Evolutionary conservation across 2,888 invertebrate genomes (phyloP).

Genomic region (Eledone cirrhosa): DNA sequence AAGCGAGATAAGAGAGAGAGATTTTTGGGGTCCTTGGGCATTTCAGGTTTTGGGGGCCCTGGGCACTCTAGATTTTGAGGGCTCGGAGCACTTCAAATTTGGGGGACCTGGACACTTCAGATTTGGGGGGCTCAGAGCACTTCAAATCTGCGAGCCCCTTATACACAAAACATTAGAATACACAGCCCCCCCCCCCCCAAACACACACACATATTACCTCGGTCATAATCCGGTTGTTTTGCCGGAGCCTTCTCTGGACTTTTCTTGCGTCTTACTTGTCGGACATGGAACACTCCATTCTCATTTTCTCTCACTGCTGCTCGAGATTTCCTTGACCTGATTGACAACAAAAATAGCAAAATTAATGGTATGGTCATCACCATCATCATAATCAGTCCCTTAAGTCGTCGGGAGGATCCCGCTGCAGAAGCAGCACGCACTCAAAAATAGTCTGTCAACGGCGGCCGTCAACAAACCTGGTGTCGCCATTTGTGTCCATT

Average conservation of each 20-base stretch:
- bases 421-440: not conserved
- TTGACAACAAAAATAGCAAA: not conserved
- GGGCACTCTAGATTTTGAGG: too few species aligned
- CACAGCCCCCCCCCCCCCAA: not conserved
- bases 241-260: constrained; percentile 9
- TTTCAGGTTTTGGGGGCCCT: too few species aligned
- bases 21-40: too few species aligned
- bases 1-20: too few species aligned
- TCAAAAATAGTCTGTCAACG: not conserved
- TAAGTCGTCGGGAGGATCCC: too few species aligned
- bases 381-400: not conserved
- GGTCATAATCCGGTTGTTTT: constrained; percentile 15
- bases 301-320: not conserved
- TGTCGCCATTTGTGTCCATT: not conserved
- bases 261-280: not conserved
- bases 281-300: constrained; percentile 22
- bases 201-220: not conserved
- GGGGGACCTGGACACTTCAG: too few species aligned
- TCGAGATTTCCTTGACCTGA: constrained; percentile 9
- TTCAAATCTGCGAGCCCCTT: too few species aligned
- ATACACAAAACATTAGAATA: not conserved
- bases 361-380: not conserved
- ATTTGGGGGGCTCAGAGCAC: too few species aligned
- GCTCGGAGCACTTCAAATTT: too few species aligned
- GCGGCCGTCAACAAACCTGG: too few species aligned